Base-by-base conservation (phyloP, 2,888 invertebrate species). In the Brassicogethes aeneus region DNA sequence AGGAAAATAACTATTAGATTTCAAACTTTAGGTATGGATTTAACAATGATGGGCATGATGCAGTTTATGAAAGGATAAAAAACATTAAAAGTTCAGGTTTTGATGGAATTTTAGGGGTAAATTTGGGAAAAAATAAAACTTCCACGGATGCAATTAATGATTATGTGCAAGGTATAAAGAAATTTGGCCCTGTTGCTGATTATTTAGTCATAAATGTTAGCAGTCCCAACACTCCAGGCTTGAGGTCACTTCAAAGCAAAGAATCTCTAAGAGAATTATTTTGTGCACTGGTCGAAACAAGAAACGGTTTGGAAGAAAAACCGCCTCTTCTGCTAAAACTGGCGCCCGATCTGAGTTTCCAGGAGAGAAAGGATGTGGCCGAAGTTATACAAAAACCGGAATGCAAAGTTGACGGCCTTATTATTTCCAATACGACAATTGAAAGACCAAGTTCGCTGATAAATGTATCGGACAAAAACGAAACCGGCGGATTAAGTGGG, bases 161-260 rank as follows among this genome's bases (percentile, higher is more conserved):
- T 70, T 97, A 94, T 64, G 75, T 82, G n/a, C 64, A 77, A 54
- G 97, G 99, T 5, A 80, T 97, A 1, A 69, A 79, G 45, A 79
- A 76, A 53, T 96, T 99, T 69, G 81, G 83, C 15, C 72, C 78
- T 17, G 66, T 89, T 31, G 91, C 94, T 2, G 95, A 97, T 69
- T 99, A 99, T 68, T 79, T 97, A 56, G 97, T 97, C 1, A 83
- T 99, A 43, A 99, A 99, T 69, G 74, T 99, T 2, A 95, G 94
- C 61, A 91, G 96, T 66, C 97, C 97, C 0, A 99, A 99, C 61
- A 99, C 97, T 1, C 89, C 91, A 2, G 94, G 94, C 0, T 70
- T 99, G 37, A 74, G 96, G 42, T 73, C 78, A 42, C 70, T 95
- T 61, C 97, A 97, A 66, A 75, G 72, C 16, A 86, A 85, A 65